A percentile compares a stretch with the other conserved stretches of the same genome.
Evolutionary conservation across 1,140 invertebrate species (phyloP).

Genomic region (Drosophila leontia): DNA sequence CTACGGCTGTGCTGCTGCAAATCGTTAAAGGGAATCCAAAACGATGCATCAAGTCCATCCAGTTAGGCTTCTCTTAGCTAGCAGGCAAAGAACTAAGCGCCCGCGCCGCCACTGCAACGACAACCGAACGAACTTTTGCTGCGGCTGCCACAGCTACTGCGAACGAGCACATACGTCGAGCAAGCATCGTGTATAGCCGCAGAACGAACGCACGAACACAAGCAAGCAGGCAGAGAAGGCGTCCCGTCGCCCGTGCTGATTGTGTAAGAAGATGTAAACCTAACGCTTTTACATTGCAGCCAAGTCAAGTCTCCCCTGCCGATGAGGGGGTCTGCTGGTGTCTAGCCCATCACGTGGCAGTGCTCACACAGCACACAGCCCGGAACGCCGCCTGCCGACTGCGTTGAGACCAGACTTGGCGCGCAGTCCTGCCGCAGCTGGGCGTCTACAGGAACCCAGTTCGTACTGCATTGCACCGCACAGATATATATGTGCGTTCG

Average conservation of each 20-base stretch:
- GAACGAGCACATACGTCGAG: conserved; percentile 19
- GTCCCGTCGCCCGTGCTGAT: conserved; percentile 5
- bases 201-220: conserved; percentile 13
- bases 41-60: conserved; percentile 82
- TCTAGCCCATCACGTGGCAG: conserved; percentile 5
- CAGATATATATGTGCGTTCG: conserved; percentile 75
- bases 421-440: conserved; percentile 12
- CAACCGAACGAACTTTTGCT: conserved; percentile 30
- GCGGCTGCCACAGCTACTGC: conserved; percentile 15
- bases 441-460: conserved; percentile 2
- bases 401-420: conserved; percentile 12
- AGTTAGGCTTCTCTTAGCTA: conserved; percentile 43
- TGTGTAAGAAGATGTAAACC: conserved; percentile 38
- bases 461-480: conserved; percentile 77
- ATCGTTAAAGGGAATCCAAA: conserved; percentile 81
- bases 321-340: conserved; percentile 21
- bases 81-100: conserved; percentile 19
- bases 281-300: conserved; percentile 70
- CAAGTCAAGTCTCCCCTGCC: conserved; percentile 55
- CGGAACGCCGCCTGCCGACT: conserved; percentile 6
- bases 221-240: conserved; percentile 16
- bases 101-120: conserved; percentile 47
- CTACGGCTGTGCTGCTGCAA: conserved; percentile 50
- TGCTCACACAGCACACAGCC: conserved; percentile 21
- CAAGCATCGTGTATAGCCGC: conserved; percentile 26